Evolutionary conservation across 2,113 vertebrate genomes (phyloP).

Genomic region (Rhinoderma darwinii): DNA sequence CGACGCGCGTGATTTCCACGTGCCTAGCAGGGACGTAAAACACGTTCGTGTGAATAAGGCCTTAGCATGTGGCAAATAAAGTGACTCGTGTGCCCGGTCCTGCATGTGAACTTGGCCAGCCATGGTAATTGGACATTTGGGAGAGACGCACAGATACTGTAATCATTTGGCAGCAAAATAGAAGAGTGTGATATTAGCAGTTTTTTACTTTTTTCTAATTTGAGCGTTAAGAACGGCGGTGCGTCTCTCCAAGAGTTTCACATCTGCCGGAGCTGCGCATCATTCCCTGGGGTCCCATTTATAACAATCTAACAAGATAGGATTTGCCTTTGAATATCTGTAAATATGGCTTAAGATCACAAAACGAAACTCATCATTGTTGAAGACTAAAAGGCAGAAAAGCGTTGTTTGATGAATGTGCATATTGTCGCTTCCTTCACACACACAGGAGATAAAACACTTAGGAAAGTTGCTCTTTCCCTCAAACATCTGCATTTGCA

Average conservation of each 20-base stretch:
- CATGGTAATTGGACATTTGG: conserved; percentile 47
- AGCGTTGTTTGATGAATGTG: conserved; percentile 73
- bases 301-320: conserved; percentile 79
- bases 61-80: neutral
- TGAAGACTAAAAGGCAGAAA: conserved; percentile 72
- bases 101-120: neutral
- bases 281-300: conserved; percentile 76
- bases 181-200: conserved; percentile 43
- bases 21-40: too few relatives aligned
- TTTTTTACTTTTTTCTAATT: conserved; percentile 64
- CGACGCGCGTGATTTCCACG: too few relatives aligned
- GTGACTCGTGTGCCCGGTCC: neutral
- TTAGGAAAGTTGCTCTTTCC: conserved; percentile 18
- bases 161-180: conserved; percentile 65
- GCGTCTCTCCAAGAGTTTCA: conserved; percentile 63
- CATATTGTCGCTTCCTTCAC: conserved; percentile 65
- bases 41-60: too few relatives aligned
- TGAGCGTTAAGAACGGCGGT: conserved; percentile 65
- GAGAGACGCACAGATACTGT: conserved; percentile 41
- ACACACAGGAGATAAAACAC: conserved; percentile 62
- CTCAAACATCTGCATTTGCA: conserved; percentile 46
- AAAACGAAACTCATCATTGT: conserved; percentile 73
- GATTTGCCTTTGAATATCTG: conserved; percentile 81
- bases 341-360: conserved; percentile 80
- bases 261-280: conserved; percentile 72